Conservation (phyloP, 1,140 invertebrate genomes). For the Homarus americanus region DNA sequence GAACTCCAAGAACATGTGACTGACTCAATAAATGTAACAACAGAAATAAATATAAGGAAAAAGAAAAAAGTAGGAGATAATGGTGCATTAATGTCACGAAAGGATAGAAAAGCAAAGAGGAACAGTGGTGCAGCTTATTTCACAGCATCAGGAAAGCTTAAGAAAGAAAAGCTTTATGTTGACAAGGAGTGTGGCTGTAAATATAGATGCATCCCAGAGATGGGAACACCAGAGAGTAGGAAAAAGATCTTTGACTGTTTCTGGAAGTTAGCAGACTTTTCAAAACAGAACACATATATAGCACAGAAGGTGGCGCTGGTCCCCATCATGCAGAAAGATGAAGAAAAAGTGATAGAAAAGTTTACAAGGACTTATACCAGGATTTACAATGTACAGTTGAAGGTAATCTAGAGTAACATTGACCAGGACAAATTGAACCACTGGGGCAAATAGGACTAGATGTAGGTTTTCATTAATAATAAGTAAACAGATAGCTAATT, state of each 20-base stretch:
- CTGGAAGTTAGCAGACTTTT: constrained; percentile 49
- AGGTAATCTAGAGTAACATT: constrained; percentile 29
- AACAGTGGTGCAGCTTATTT: constrained; percentile 48
- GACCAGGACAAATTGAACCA: no score
- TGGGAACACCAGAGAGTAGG: constrained; percentile 26
- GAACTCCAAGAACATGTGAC: neutral
- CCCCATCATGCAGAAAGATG: constrained; percentile 4
- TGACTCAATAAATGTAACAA: neutral
- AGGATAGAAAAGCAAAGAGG: constrained; percentile 45
- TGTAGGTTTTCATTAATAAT: no score
- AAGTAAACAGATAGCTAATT: no score
- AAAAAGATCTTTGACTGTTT: constrained; percentile 34
- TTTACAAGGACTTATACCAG: constrained; percentile 39
- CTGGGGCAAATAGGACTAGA: no score
- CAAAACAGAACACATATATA: constrained; percentile 50
- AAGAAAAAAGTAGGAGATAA: neutral
- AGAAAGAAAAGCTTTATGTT: constrained; percentile 31
- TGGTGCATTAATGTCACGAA: constrained; percentile 5
- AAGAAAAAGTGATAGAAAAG: constrained; percentile 12
- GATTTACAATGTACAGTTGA: constrained; percentile 35
- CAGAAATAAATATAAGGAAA: neutral
- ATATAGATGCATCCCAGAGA: constrained; percentile 38
- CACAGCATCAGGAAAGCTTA: constrained; percentile 51
- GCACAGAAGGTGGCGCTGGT: constrained; percentile 25
- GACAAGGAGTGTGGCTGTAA: constrained; percentile 54